Base-by-base conservation (phyloP, 2,797 vertebrate species). In the Pelochelys cantorii region DNA sequence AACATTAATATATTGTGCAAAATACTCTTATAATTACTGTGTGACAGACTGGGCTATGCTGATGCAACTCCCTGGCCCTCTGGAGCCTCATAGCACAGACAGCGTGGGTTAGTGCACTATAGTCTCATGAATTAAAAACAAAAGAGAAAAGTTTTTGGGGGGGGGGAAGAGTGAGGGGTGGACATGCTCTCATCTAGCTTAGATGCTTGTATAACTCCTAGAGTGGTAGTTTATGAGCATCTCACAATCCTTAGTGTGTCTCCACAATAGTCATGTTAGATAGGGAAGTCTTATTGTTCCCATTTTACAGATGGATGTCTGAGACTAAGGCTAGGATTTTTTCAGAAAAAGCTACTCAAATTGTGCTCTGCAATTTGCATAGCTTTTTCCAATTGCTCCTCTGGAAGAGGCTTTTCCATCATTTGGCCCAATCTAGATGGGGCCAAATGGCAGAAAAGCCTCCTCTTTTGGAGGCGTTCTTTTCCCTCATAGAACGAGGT, bases 21-120 rank as follows among this genome's bases (percentile, higher is more conserved):
- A 86, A 79, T 7, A 22, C n/a, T 48, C 31, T n/a, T 60, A 10
- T 48, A 56, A 7, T 54, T 59, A 60, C 83, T n/a, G 53, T 11
- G 5, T 0, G 1, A 5, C n/a, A n/a, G n/a, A 42, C 52, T 88
- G 56, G 5, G 85, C 42, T 75, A 82, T 8, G 65, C 25, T 6
- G 1, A 56, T 22, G 89, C 77, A 17, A n/a, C 22, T 59, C 48
- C 84, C n/a, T 71, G n/a, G 11, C 18, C 65, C n/a, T 59, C 20
- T 48, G 0, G 54, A 59, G 37, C 20, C 29, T 22, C 2, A 5
- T 29, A 1, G 0, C 18, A 20, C n/a, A 71, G 7, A n/a, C 18
- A 68, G 62, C 4, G 23, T 56, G 5, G n/a, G 37, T 22, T 13
- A 7, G 1, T 53, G 8, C 13, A 31, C 23, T 10, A 34, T 23